phyloP scores from a whole-genome alignment of 1,140 invertebrate genomes.

The Atta texana region DNA sequence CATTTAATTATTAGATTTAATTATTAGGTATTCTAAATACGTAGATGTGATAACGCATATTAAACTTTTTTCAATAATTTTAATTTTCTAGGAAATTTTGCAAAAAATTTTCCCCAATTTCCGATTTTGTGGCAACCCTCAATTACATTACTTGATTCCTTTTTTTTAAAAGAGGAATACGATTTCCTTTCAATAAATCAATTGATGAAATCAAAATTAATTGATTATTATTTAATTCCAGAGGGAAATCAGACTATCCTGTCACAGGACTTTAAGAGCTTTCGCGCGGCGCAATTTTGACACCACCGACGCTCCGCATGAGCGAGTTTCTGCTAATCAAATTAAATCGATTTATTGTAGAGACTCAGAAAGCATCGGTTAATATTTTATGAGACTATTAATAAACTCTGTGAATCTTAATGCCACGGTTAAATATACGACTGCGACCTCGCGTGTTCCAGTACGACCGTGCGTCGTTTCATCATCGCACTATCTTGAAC shows the following conservation, averaged over 20 bases:
- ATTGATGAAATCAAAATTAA: neutral
- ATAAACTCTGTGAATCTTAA: slow-evolving; percentile 21
- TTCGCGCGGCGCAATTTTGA: slow-evolving; percentile 3
- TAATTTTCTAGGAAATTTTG: no score
- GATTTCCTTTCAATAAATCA: neutral
- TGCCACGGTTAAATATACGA: slow-evolving; percentile 31
- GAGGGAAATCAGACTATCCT: neutral
- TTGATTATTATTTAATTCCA: neutral
- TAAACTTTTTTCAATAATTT: no score
- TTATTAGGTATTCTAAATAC: no score
- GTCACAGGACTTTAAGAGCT: neutral
- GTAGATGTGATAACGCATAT: no score
- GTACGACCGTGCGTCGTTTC: neutral
- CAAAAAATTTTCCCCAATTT: no score
- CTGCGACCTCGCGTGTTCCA: neutral
- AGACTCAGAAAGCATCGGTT: neutral
- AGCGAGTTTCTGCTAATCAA: neutral
- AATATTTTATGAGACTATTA: neutral
- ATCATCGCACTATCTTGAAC: neutral
- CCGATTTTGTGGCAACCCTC: no score
- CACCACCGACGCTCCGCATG: neutral
- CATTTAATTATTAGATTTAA: no score
- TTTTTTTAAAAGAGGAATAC: no score
- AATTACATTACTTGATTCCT: no score
- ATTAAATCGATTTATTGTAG: neutral